Conservation (phyloP, 92 coral and sea anemone species). For the Parazoanthus atlanticus region DNA sequence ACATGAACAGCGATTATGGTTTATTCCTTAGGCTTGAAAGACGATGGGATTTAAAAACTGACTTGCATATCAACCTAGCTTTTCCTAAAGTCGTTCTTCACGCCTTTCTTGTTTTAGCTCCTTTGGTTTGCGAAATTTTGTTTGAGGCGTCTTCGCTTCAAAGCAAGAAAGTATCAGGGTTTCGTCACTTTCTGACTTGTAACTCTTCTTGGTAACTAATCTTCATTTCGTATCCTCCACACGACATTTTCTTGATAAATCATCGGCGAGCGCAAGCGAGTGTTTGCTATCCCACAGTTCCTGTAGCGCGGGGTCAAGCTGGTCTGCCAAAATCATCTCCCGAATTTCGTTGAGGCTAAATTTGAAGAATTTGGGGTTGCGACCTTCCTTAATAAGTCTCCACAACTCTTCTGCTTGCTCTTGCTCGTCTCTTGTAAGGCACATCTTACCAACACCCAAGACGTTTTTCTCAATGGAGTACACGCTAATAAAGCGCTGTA, state of each 20-base stretch:
- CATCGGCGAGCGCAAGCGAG: conserved; percentile 44
- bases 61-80: too few species aligned
- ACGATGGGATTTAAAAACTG: too few species aligned
- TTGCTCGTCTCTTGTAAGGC: conserved; percentile 59
- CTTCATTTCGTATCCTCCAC: conserved; percentile 43
- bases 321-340: conserved; percentile 72
- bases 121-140: too few species aligned
- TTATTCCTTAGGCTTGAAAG: too few species aligned
- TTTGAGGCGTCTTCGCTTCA: neutral
- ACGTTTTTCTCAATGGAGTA: conserved; percentile 66
- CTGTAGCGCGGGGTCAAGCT: conserved; percentile 64
- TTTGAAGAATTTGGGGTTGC: conserved; percentile 37
- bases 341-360: conserved; percentile 79
- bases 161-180: neutral
- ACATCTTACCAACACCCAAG: conserved; percentile 69
- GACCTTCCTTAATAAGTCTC: conserved; percentile 63
- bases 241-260: conserved; percentile 60
- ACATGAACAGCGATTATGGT: too few species aligned
- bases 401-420: conserved; percentile 64
- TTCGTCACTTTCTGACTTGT: neutral
- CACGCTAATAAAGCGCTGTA: conserved; percentile 73
- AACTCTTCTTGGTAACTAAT: neutral
- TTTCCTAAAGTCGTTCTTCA: too few species aligned
- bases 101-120: too few species aligned
- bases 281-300: conserved; percentile 69